Evolutionary conservation across 2,888 invertebrate species (phyloP).

Genomic region (Ectemnius cavifrons): DNA sequence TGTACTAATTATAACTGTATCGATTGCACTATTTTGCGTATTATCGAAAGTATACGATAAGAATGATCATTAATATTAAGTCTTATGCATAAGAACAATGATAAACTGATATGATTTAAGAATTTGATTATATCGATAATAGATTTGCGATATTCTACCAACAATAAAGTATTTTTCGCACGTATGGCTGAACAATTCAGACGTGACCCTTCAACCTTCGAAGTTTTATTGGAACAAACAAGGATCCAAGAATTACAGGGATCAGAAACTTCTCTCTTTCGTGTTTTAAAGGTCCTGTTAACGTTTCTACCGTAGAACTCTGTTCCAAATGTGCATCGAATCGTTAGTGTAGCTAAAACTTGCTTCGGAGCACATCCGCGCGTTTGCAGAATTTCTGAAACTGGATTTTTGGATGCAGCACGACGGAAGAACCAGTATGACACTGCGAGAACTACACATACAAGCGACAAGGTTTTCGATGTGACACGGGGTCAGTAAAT

Average conservation of each 20-base stretch:
- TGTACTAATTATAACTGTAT: too few species aligned
- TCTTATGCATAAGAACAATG: too few species aligned
- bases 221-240: slow-evolving; percentile 35
- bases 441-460: too few species aligned
- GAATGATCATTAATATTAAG: too few species aligned
- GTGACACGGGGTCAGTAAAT: background rate
- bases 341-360: background rate
- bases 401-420: background rate
- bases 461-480: too few species aligned
- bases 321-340: slow-evolving; percentile 5
- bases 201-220: slow-evolving; percentile 11
- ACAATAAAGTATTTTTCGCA: too few species aligned
- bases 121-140: too few species aligned
- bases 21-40: too few species aligned
- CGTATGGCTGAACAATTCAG: slow-evolving; percentile 1
- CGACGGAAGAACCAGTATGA: background rate
- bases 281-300: slow-evolving; percentile 1
- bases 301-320: background rate
- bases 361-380: background rate
- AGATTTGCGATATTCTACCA: too few species aligned
- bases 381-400: background rate
- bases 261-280: slow-evolving; percentile 24
- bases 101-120: too few species aligned
- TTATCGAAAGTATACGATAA: too few species aligned
- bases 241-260: slow-evolving; percentile 13